Percentiles rank a stretch among this genome's conserved stretches.
These are phyloP conservation scores for Poecilobothrus nobilitatus DNA, from an alignment of 2,888 invertebrate genomes.

Conservation along the genomic window DNA sequence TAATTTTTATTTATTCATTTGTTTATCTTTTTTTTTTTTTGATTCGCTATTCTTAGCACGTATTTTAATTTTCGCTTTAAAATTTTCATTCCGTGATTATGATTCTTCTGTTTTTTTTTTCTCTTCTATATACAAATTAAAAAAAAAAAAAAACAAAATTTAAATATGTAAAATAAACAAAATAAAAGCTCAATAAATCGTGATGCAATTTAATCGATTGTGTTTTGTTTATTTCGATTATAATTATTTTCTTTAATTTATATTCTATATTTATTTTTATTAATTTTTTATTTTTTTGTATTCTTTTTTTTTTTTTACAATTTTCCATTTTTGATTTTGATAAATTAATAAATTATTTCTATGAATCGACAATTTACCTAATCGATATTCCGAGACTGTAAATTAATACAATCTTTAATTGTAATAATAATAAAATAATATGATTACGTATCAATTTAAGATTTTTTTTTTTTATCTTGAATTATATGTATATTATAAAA, in stretches of 20 bases:
- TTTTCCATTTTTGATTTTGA: not conserved
- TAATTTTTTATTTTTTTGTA: not conserved
- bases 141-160: too few relatives aligned
- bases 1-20: too few relatives aligned
- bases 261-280: not conserved
- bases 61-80: not conserved
- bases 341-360: constrained; percentile 3
- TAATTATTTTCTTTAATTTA: too few relatives aligned
- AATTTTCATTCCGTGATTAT: not conserved
- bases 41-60: not conserved
- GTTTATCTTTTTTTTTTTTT: too few relatives aligned
- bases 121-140: too few relatives aligned
- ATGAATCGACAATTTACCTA: constrained; percentile 3
- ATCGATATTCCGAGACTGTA: not conserved
- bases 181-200: not conserved
- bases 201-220: not conserved
- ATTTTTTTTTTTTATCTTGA: too few relatives aligned
- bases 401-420: not conserved
- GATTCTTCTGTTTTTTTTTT: not conserved
- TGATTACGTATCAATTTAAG: not conserved
- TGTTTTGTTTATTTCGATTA: too few relatives aligned
- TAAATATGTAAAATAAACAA: not conserved
- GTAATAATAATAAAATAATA: constrained; percentile 4
- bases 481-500: too few relatives aligned
- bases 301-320: not conserved